Evolutionary conservation across 2,113 vertebrate species (phyloP).

Genomic region (Struthidea cinerea): DNA sequence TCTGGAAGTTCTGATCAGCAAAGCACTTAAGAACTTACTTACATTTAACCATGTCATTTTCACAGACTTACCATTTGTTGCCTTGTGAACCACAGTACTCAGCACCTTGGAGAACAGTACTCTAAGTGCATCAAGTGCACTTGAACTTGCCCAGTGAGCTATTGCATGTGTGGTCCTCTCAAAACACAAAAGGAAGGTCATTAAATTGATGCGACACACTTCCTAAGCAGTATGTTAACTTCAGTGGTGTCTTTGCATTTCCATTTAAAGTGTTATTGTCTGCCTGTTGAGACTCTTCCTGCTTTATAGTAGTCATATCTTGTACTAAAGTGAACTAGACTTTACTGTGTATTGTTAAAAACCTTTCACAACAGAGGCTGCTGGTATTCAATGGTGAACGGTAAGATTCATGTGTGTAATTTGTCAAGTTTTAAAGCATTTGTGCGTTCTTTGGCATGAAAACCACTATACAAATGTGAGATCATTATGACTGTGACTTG

Average conservation of each 20-base stretch:
- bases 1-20: neutral
- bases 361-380: neutral
- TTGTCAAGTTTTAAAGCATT: slow-evolving; percentile 1
- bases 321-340: neutral
- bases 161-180: neutral
- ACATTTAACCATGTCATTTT: slow-evolving; percentile 1
- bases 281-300: slow-evolving; percentile 10
- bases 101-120: neutral
- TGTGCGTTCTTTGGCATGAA: neutral
- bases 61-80: neutral
- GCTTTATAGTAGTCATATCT: neutral
- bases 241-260: neutral
- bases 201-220: neutral
- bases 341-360: neutral
- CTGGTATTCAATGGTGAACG: neutral
- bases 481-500: neutral
- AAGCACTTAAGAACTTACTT: neutral
- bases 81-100: neutral
- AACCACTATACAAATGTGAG: neutral
- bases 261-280: slow-evolving; percentile 6
- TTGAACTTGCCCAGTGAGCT: neutral
- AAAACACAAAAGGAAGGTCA: neutral
- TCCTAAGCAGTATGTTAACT: neutral
- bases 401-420: neutral
- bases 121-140: neutral